phyloP scores from a whole-genome alignment of 2,797 vertebrate species.

The Gallirallus australis region DNA sequence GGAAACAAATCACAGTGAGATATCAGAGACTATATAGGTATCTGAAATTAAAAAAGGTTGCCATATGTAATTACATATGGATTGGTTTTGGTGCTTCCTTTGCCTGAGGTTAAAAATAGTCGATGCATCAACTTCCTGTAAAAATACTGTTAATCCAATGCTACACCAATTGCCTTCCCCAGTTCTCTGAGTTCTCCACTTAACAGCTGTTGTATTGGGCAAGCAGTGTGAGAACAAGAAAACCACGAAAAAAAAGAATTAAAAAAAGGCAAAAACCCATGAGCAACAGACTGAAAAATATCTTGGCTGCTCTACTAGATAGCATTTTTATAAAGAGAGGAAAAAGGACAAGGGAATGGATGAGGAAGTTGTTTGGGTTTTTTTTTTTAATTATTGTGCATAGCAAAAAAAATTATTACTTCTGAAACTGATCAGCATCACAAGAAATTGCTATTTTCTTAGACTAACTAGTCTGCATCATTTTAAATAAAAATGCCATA shows the following conservation, averaged over 20 bases:
- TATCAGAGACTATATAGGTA: not conserved
- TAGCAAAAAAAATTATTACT: not conserved
- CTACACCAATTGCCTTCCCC: not conserved
- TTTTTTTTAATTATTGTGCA: not conserved
- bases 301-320: constrained; percentile 30
- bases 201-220: constrained; percentile 54
- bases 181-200: not conserved
- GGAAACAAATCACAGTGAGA: not conserved
- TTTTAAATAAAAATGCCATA: not conserved
- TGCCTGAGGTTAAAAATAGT: constrained; percentile 39
- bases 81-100: constrained; percentile 12
- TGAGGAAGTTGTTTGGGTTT: not conserved
- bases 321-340: not conserved
- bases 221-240: constrained; percentile 40
- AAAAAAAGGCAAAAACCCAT: not conserved
- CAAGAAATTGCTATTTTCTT: not conserved
- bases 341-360: not conserved
- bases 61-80: not conserved
- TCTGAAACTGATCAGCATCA: not conserved
- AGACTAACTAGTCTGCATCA: not conserved
- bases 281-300: constrained; percentile 48
- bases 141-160: constrained; percentile 29
- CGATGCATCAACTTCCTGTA: constrained; percentile 9
- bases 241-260: not conserved
- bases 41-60: constrained; percentile 10